Evolutionary conservation across 2,888 invertebrate genomes (phyloP).

Genomic region (Ectropis crepuscularia): DNA sequence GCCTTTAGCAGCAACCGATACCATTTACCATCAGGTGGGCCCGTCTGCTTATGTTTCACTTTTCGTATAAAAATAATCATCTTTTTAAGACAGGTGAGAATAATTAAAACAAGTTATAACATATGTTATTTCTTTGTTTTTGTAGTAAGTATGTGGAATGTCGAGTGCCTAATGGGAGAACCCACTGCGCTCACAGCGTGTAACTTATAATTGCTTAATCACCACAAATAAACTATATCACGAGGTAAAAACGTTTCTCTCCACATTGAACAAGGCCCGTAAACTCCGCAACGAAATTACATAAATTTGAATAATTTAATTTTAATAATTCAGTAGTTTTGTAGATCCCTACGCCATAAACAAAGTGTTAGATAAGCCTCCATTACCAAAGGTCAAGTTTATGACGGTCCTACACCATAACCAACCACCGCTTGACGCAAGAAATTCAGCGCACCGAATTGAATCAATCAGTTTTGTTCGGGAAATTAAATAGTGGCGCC

Average conservation of each 20-base stretch:
- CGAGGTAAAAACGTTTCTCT: neutral
- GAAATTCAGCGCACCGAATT: neutral
- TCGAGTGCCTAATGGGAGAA: too few relatives aligned
- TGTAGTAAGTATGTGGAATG: too few relatives aligned
- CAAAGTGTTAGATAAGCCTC: constrained; percentile 44
- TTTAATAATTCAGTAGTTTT: constrained; percentile 43
- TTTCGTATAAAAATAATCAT: too few relatives aligned
- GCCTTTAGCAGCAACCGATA: too few relatives aligned
- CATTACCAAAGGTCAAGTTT: constrained; percentile 52
- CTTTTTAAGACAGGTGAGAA: too few relatives aligned
- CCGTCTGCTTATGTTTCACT: too few relatives aligned
- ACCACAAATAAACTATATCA: neutral
- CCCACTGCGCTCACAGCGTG: too few relatives aligned
- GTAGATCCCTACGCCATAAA: constrained; percentile 44
- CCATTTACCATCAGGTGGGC: too few relatives aligned
- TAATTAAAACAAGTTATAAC: too few relatives aligned
- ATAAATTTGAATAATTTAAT: constrained; percentile 43
- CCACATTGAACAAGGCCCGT: constrained; percentile 19
- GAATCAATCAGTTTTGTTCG: neutral
- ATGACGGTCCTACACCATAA: constrained; percentile 41
- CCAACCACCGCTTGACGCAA: neutral
- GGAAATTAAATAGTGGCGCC: neutral
- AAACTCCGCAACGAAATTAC: constrained; percentile 36
- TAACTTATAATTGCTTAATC: neutral
- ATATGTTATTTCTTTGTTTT: too few relatives aligned